Percentiles rank a stretch among this genome's conserved stretches.
Evolutionary conservation across 35 echinoderm and acorn worm species (phyloP).

Genomic region (Antedon bifida): DNA sequence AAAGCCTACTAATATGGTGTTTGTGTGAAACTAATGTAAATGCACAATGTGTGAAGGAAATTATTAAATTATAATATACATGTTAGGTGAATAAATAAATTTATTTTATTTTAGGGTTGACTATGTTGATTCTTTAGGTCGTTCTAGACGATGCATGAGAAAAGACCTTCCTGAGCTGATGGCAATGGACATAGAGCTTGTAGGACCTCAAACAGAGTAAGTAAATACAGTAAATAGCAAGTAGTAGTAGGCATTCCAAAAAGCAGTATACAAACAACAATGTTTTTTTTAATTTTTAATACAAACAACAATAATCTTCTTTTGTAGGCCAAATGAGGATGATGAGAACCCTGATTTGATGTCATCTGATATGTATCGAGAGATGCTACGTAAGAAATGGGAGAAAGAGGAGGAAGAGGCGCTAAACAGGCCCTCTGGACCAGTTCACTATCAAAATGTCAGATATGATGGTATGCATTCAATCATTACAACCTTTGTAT

Average conservation of each 20-base stretch:
- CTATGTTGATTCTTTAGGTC: constrained; percentile 72
- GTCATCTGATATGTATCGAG: constrained; percentile 84
- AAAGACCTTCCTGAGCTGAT: constrained; percentile 69
- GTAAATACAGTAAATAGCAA: too few species aligned
- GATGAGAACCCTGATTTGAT: constrained; percentile 55
- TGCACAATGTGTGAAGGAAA: too few species aligned
- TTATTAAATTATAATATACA: too few species aligned
- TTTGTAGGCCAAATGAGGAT: neutral
- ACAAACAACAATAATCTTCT: too few species aligned
- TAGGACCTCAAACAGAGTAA: neutral
- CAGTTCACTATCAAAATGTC: constrained; percentile 87
- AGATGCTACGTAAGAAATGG: constrained; percentile 96
- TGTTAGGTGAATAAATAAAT: too few species aligned
- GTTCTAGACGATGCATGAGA: constrained; percentile 89
- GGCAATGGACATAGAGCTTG: constrained; percentile 51
- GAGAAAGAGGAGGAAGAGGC: constrained; percentile 67
- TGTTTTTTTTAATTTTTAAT: too few species aligned
- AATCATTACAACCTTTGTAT: neutral
- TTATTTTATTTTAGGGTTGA: constrained; percentile 60
- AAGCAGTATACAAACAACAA: too few species aligned
- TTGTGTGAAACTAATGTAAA: too few species aligned
- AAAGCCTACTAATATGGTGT: too few species aligned
- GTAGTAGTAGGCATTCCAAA: too few species aligned
- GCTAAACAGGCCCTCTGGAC: constrained; percentile 17
- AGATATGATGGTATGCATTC: constrained; percentile 79